Percentiles rank a stretch among this genome's conserved stretches.
These are phyloP conservation scores for Zonitis immaculata DNA, from an alignment of 2,888 invertebrate species.

Conservation along the genomic window DNA sequence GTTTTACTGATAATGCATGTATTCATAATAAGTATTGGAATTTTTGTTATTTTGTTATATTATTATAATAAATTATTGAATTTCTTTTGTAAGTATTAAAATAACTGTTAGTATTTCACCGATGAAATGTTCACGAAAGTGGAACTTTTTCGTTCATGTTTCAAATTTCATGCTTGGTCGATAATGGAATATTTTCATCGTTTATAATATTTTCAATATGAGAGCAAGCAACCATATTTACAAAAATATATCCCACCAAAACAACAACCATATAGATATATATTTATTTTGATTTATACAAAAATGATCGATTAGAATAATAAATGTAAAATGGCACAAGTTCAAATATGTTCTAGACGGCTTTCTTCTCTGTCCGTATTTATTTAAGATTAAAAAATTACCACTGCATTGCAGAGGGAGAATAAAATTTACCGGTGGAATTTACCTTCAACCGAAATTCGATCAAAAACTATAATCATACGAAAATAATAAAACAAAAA, in stretches of 20 bases:
- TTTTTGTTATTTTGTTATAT: too few relatives aligned
- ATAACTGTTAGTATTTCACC: not conserved
- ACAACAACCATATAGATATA: not conserved
- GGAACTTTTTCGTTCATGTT: conserved; percentile 5
- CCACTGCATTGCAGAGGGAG: conserved; percentile 25
- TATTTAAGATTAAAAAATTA: conserved; percentile 24
- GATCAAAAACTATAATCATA: not conserved
- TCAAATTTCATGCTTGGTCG: conserved; percentile 10
- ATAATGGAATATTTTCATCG: conserved; percentile 7
- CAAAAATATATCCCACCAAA: too few relatives aligned
- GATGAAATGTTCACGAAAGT: conserved; percentile 1
- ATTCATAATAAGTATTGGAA: too few relatives aligned
- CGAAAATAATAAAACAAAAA: too few relatives aligned
- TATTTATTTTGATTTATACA: not conserved
- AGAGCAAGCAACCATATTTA: too few relatives aligned
- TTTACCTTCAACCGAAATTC: not conserved
- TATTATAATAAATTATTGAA: too few relatives aligned
- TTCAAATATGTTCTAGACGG: conserved; percentile 22
- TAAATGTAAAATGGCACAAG: conserved; percentile 30
- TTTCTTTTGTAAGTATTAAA: not conserved
- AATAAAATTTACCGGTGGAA: conserved; percentile 13
- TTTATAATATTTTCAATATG: conserved; percentile 1
- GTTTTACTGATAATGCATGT: too few relatives aligned
- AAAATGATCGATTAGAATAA: conserved; percentile 5
- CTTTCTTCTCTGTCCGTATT: conserved; percentile 4